These are phyloP conservation scores for Drosophila nigrodunni DNA, from an alignment of 1,140 invertebrate genomes.

Conservation along the genomic window DNA sequence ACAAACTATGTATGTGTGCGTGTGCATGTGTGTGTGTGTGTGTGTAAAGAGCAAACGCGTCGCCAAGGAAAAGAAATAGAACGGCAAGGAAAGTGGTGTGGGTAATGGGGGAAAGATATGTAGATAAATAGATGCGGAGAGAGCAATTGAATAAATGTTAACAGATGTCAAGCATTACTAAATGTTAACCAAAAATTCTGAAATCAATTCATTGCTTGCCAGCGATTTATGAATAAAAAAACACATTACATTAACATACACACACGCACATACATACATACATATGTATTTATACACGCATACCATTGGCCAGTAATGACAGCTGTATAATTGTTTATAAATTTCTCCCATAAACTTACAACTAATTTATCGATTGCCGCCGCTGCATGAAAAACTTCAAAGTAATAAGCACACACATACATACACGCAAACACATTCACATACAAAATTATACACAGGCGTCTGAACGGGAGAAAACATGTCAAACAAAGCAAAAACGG, in stretches of 20 bases:
- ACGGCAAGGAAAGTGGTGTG: not conserved
- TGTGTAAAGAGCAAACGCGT: slow-evolving; percentile 26
- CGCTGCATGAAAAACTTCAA: slow-evolving; percentile 44
- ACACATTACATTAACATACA: not conserved
- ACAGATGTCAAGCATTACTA: too few relatives aligned
- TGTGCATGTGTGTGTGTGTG: slow-evolving; percentile 10
- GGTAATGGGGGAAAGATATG: not conserved
- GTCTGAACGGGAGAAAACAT: slow-evolving; percentile 51
- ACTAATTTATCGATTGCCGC: slow-evolving; percentile 72
- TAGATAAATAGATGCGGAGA: slow-evolving; percentile 49
- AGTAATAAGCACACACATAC: slow-evolving; percentile 60
- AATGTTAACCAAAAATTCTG: too few relatives aligned
- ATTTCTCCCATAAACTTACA: slow-evolving; percentile 50
- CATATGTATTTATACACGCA: not conserved
- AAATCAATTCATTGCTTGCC: too few relatives aligned
- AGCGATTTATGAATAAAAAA: too few relatives aligned
- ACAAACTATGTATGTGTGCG: slow-evolving; percentile 45
- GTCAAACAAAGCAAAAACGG: slow-evolving; percentile 71
- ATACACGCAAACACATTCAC: slow-evolving; percentile 9
- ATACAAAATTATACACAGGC: slow-evolving; percentile 22
- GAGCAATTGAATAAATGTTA: slow-evolving; percentile 59
- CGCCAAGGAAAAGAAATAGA: not conserved
- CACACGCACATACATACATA: not conserved
- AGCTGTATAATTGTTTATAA: slow-evolving; percentile 17
- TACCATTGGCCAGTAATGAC: slow-evolving; percentile 2